Percentiles rank a stretch among this genome's conserved stretches.
Conservation (phyloP, 2,797 vertebrate species). For the Galaxias olidus region DNA sequence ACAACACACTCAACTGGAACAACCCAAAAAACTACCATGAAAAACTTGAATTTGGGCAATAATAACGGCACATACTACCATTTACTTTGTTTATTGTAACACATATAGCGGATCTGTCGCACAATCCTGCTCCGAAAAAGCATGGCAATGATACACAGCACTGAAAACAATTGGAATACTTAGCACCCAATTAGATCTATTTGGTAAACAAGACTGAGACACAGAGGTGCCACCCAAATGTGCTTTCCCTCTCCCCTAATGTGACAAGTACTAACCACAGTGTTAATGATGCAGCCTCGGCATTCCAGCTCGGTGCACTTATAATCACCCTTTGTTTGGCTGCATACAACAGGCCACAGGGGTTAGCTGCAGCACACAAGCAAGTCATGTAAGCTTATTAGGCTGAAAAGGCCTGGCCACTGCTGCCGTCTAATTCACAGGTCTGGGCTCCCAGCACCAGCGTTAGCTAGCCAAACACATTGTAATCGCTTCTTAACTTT, state of each 20-base stretch:
- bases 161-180: constrained; percentile 9
- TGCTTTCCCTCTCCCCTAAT: constrained; percentile 65
- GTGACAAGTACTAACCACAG: constrained; percentile 80
- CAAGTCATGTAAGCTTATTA: constrained; percentile 83
- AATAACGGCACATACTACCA: background rate
- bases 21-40: background rate
- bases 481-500: constrained; percentile 69
- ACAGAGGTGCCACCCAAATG: constrained; percentile 4
- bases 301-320: constrained; percentile 80
- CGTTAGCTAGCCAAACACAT: constrained; percentile 72
- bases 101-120: background rate
- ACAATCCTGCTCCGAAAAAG: background rate
- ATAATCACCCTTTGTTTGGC: constrained; percentile 88
- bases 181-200: constrained; percentile 2
- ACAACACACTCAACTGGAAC: constrained; percentile 2
- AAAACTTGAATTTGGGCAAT: background rate
- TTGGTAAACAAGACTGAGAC: background rate
- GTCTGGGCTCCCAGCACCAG: constrained; percentile 43
- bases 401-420: constrained; percentile 63
- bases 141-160: too few species aligned
- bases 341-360: constrained; percentile 69
- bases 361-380: constrained; percentile 74
- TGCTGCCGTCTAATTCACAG: constrained; percentile 75
- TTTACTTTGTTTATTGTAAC: background rate
- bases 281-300: constrained; percentile 71